phyloP scores from a whole-genome alignment of 2,888 invertebrate species.

The Leptinotarsa peninsularis region DNA sequence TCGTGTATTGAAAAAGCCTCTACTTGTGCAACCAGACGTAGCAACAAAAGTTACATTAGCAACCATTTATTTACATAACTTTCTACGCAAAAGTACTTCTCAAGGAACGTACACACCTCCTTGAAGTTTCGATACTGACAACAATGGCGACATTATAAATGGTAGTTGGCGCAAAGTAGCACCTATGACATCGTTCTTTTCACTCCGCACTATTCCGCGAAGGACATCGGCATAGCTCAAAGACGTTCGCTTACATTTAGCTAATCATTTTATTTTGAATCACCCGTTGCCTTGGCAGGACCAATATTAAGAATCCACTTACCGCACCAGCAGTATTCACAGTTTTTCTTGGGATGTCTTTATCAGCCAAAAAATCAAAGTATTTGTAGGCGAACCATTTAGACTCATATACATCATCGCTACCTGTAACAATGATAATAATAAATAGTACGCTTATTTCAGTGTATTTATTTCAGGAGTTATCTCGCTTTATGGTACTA shows the following conservation, averaged over 20 bases:
- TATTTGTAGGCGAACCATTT: no score
- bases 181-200: slow-evolving; percentile 16
- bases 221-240: no score
- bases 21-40: slow-evolving; percentile 30
- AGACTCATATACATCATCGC: no score
- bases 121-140: slow-evolving; percentile 21
- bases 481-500: slow-evolving; percentile 22
- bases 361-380: no score
- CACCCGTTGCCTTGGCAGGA: no score
- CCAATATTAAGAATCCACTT: no score
- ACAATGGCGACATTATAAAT: slow-evolving; percentile 23
- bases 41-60: slow-evolving; percentile 32
- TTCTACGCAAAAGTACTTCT: slow-evolving; percentile 18
- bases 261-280: no score
- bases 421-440: neutral
- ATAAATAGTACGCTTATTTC: slow-evolving; percentile 19
- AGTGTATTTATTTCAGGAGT: slow-evolving; percentile 17
- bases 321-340: no score
- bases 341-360: no score
- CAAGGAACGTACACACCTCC: slow-evolving; percentile 21
- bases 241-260: no score
- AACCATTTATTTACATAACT: slow-evolving; percentile 30
- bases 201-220: slow-evolving; percentile 12
- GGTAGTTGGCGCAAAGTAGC: slow-evolving; percentile 11
- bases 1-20: slow-evolving; percentile 17